Conservation (phyloP, 2,113 vertebrate species). For the Chaetodon auriga region DNA sequence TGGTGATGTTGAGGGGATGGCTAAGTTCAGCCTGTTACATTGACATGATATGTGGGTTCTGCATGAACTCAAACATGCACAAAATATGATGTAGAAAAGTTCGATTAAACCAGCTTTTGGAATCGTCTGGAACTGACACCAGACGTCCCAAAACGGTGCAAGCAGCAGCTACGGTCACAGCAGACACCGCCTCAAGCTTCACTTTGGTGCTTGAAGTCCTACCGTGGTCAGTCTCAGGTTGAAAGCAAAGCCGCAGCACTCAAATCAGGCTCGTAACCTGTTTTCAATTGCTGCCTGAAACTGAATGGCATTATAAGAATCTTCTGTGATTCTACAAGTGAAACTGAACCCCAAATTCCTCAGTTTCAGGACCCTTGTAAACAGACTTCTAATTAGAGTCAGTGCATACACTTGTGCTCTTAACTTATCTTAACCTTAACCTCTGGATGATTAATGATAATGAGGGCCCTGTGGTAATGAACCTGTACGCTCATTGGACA, state of each 20-base stretch:
- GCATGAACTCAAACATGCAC: slow-evolving; percentile 24
- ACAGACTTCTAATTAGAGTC: background rate
- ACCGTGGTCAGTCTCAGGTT: background rate
- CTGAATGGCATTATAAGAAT: background rate
- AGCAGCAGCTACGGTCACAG: background rate
- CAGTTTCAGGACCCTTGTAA: background rate
- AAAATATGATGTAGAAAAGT: background rate
- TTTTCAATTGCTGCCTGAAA: slow-evolving; percentile 2
- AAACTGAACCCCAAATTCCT: background rate
- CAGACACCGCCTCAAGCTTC: background rate
- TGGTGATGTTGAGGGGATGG: slow-evolving; percentile 38
- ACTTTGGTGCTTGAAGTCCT: background rate
- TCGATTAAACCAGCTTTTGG: slow-evolving; percentile 6
- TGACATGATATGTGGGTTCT: slow-evolving; percentile 29
- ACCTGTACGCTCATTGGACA: background rate
- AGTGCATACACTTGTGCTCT: background rate
- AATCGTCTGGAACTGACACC: background rate
- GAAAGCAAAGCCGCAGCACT: background rate
- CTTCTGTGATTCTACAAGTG: background rate
- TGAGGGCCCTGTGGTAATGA: slow-evolving; percentile 21
- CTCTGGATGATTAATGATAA: slow-evolving; percentile 41
- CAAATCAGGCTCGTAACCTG: background rate
- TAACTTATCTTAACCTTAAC: background rate
- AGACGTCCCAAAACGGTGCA: slow-evolving; percentile 7
- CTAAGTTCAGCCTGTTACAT: slow-evolving; percentile 10